Base-by-base conservation (phyloP, 1,140 invertebrate genomes). In the Nebria ingens region DNA sequence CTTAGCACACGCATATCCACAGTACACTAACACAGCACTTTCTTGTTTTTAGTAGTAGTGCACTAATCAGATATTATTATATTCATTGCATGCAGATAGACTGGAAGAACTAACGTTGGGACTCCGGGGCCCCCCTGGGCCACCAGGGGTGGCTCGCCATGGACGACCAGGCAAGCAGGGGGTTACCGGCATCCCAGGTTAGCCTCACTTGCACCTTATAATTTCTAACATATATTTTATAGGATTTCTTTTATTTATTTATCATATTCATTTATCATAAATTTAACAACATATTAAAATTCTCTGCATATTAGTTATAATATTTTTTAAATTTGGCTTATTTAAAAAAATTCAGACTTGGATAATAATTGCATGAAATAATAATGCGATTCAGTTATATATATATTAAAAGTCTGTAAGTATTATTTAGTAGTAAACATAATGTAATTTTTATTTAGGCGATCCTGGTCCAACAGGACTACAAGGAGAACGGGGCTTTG, bases 401-500 rank as follows among this genome's bases (percentile, higher is more conserved):
- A n/a, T n/a, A n/a, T n/a, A n/a, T n/a, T n/a, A n/a, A n/a, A n/a
- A n/a, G n/a, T n/a, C n/a, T n/a, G n/a, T n/a, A n/a, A n/a, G n/a
- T n/a, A n/a, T n/a, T n/a, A n/a, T n/a, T n/a, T n/a, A n/a, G n/a
- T n/a, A n/a, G n/a, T n/a, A n/a, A n/a, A n/a, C n/a, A n/a, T n/a
- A 19, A 54, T 45, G 56, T 34, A n/a, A 38, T 19, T 19, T 19
- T 15, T 53, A 34, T 19, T 42, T 60, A 68, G 72, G 72, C 54
- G 63, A 67, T 42, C 59, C 60, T 13, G 68, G 68, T 19, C 59
- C 55, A 52, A 65, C 64, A 57, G 73, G 65, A 17, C 59, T 64
- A 58, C 71, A 64, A 21, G 68, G 68, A 9, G 67, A 69, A 52
- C 72, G 80, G 51, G 87, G 86, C 15, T 83, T 82, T 59, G 73